Percentiles rank a stretch among this genome's conserved stretches.
phyloP scores from a whole-genome alignment of 2,888 invertebrate species.

The Rotaria sp. region DNA sequence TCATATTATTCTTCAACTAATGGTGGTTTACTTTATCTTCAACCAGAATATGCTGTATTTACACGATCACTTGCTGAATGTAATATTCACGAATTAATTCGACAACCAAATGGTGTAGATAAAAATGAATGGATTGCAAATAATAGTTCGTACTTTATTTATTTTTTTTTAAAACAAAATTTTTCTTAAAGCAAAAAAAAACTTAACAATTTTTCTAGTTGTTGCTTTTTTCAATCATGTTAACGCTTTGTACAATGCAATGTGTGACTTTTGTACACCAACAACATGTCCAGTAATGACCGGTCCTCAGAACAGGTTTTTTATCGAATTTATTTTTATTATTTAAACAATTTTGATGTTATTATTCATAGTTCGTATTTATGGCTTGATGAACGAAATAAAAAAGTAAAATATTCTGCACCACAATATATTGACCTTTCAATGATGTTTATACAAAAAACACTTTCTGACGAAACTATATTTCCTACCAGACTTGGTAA shows the following conservation, averaged over 20 bases:
- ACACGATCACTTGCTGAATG: conserved; percentile 67
- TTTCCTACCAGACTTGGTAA: conserved; percentile 96
- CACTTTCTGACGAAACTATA: conserved; percentile 86
- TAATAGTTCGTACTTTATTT: conserved; percentile 68
- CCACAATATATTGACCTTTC: conserved; percentile 98
- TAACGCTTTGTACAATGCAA: conserved; percentile 92
- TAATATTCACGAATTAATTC: conserved; percentile 84
- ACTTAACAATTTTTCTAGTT: conserved; percentile 44
- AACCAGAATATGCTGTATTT: conserved; percentile 22
- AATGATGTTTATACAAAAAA: conserved; percentile 94
- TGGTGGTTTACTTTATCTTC: not conserved
- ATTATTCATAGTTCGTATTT: conserved; percentile 72
- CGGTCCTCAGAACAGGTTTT: conserved; percentile 48
- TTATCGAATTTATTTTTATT: not conserved
- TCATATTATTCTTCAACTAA: not conserved
- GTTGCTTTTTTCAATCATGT: conserved; percentile 97
- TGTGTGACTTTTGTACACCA: conserved; percentile 96
- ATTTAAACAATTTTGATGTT: not conserved
- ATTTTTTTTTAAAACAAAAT: not conserved
- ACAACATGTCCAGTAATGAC: conserved; percentile 69
- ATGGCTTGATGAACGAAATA: conserved; percentile 97
- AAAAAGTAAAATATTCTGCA: conserved; percentile 89
- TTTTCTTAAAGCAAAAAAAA: not conserved
- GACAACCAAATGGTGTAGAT: conserved; percentile 87
- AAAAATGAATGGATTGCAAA: conserved; percentile 99